A percentile compares a stretch with the other conserved stretches of the same genome.
Evolutionary conservation across 2,113 vertebrate species (phyloP).

Genomic region (Python bivittatus): DNA sequence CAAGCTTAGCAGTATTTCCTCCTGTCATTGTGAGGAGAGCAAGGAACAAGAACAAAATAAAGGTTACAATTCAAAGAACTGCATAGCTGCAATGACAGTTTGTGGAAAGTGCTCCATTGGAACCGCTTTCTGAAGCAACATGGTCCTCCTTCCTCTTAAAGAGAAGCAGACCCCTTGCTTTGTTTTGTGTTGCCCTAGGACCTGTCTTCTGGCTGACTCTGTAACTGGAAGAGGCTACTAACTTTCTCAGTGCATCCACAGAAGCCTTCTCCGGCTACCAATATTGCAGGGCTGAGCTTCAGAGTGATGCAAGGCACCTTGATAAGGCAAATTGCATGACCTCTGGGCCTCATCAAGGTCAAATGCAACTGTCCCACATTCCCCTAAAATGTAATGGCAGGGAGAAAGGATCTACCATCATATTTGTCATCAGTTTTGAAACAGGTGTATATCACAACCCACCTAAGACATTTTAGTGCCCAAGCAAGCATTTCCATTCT

Average conservation of each 20-base stretch:
- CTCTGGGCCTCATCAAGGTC: background rate
- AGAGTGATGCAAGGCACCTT: background rate
- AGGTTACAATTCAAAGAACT: background rate
- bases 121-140: background rate
- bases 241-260: background rate
- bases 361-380: background rate
- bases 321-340: background rate
- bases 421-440: background rate
- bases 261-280: background rate
- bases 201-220: background rate
- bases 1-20: background rate
- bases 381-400: background rate
- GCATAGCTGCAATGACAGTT: background rate
- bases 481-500: background rate
- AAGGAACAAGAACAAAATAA: background rate
- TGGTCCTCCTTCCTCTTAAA: background rate
- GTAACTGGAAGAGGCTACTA: background rate
- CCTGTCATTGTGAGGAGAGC: background rate
- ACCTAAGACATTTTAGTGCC: background rate
- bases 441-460: background rate
- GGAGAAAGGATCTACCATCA: background rate
- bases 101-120: background rate
- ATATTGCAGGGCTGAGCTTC: background rate
- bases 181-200: background rate
- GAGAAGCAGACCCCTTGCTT: background rate